Base-by-base conservation (phyloP, 2,113 vertebrate species). In the Myotis brandtii region DNA sequence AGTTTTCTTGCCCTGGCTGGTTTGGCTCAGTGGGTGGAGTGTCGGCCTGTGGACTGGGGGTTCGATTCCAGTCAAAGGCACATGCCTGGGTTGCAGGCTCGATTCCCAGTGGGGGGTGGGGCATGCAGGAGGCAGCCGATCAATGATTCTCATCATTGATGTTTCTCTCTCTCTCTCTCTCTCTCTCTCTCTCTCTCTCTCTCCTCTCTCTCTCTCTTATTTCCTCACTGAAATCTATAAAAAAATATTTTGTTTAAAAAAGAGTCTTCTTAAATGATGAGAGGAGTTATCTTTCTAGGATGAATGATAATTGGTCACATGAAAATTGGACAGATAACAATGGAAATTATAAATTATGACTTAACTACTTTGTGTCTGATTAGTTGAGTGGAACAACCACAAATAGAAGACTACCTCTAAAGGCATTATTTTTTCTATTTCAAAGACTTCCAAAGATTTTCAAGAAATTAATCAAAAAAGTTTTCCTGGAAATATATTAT, bases 381-480 rank as follows among this genome's bases (percentile, higher is more conserved):
- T 80, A 79, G 83, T 75, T 67, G n/a, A 82, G 73, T 75, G 75
- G 56, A 73, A 46, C 21, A 67, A 13, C 30, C 77, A 72, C 23
- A 50, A 8, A 2, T 20, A 80, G 77, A 95, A 89, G 32, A 89
- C 43, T 54, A 25, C 27, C 32, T 92, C 25, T 77, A 43, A 83
- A 50, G 32, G 9, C 25, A 40, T n/a, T n/a, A 70, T 89, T 56
- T 59, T 56, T 91, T 17, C 59, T 77, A 30, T 79, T 96, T 93
- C 77, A 77, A 67, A 92, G 66, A 69, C 56, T 87, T 81, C 27
- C 37, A 73, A 73, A 87, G 40, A 75, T 67, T 86, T 86, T 27
- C 30, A 95, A 94, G 67, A 86, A 72, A 88, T 76, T 64, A 89
- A 81, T 92, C 8, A 94, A 21, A 16, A 73, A 70, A 52, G 20